Evolutionary conservation across 2,888 invertebrate species (phyloP).

Genomic region (Drosophila tripunctata): DNA sequence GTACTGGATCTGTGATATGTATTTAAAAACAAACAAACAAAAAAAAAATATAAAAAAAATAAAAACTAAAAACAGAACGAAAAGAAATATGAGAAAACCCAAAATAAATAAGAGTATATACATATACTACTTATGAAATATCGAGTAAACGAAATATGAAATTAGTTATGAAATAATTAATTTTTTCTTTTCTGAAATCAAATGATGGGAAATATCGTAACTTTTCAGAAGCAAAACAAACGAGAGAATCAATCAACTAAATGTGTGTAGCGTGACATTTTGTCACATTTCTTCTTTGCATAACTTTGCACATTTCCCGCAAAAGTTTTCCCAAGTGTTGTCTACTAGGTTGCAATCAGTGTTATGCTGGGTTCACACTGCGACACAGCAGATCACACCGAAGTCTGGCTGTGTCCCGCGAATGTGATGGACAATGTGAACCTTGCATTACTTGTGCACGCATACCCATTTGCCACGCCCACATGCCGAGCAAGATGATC

Average conservation of each 20-base stretch:
- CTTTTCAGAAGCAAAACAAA: constrained; percentile 64
- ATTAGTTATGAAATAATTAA: constrained; percentile 77
- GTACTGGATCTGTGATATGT: constrained; percentile 85
- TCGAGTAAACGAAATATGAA: constrained; percentile 58
- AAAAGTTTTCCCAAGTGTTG: constrained; percentile 18
- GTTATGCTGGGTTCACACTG: too few relatives aligned
- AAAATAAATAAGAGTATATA: constrained; percentile 52
- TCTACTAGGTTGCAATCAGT: too few relatives aligned
- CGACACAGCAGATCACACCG: too few relatives aligned
- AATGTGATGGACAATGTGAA: too few relatives aligned
- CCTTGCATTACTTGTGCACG: constrained; percentile 9
- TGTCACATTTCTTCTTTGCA: constrained; percentile 24
- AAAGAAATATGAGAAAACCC: constrained; percentile 31
- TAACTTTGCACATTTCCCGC: neutral
- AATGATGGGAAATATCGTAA: constrained; percentile 55
- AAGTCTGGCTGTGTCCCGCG: neutral
- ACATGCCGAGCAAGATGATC: constrained; percentile 7
- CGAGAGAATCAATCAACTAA: constrained; percentile 36
- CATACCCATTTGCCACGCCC: constrained; percentile 30
- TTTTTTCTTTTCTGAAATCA: constrained; percentile 59
- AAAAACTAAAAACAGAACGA: constrained; percentile 34
- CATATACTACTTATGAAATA: constrained; percentile 56
- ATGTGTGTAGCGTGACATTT: constrained; percentile 25
- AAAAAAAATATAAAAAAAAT: constrained; percentile 49
- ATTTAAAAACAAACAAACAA: constrained; percentile 72